Conservation (phyloP, 2,113 vertebrate genomes). For the Amblyornis subalaris region DNA sequence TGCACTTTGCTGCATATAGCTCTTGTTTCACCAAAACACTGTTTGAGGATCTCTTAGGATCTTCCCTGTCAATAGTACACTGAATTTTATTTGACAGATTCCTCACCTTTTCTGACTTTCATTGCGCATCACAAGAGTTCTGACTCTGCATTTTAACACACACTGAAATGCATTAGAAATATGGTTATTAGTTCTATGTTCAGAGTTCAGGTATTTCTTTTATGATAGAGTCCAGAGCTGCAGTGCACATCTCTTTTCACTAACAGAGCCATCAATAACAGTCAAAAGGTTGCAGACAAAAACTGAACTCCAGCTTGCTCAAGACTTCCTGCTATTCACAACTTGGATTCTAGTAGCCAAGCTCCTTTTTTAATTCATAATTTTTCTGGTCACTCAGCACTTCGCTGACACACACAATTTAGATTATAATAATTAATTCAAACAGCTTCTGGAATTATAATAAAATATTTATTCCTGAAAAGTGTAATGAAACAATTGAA, state of each 20-base stretch:
- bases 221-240: neutral
- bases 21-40: neutral
- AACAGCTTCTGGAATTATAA: neutral
- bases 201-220: neutral
- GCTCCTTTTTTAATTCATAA: neutral
- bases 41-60: neutral
- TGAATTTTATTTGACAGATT: neutral
- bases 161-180: accelerated
- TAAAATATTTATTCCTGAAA: neutral
- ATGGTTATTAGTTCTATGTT: neutral
- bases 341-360: neutral
- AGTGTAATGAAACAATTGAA: neutral
- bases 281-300: neutral
- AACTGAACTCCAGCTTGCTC: neutral
- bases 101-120: neutral
- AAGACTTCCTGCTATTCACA: neutral
- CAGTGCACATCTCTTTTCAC: neutral
- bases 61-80: neutral
- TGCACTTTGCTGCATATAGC: neutral
- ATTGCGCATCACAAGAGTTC: neutral
- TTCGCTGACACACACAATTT: neutral
- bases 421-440: neutral
- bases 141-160: neutral
- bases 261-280: neutral
- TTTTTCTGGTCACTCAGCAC: neutral